phyloP scores from a whole-genome alignment of 2,888 invertebrate species.

The Orthosia gothica region DNA sequence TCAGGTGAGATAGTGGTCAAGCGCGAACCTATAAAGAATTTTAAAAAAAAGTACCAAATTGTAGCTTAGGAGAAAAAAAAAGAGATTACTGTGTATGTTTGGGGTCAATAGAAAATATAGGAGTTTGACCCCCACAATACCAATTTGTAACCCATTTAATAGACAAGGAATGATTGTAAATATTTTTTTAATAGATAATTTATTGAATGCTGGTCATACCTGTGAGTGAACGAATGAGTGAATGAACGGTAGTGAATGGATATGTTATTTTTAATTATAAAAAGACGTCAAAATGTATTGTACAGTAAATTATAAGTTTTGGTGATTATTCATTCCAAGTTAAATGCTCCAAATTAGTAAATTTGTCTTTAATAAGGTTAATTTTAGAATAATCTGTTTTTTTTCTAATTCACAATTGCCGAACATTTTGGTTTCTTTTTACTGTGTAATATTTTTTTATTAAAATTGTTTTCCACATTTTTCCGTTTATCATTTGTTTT shows the following conservation, averaged over 20 bases:
- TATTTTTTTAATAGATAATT: constrained; percentile 63
- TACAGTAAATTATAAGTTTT: constrained; percentile 62
- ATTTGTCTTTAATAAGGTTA: constrained; percentile 29
- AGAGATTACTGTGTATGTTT: not conserved
- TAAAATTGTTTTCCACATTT: not conserved
- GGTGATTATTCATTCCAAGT: constrained; percentile 68
- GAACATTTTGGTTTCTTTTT: not conserved
- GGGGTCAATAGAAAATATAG: not conserved
- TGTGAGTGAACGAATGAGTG: constrained; percentile 26
- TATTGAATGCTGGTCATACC: constrained; percentile 68
- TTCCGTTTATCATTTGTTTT: not conserved
- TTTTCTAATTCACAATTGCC: constrained; percentile 1
- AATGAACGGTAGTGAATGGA: constrained; percentile 58
- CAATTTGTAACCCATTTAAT: constrained; percentile 48
- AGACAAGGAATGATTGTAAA: constrained; percentile 53
- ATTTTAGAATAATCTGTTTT: constrained; percentile 12
- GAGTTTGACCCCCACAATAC: not conserved
- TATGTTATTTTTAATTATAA: constrained; percentile 34
- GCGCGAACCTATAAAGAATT: no score
- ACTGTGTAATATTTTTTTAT: not conserved
- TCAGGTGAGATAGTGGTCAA: no score
- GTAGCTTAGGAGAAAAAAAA: not conserved
- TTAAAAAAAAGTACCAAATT: constrained; percentile 2
- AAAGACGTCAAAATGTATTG: constrained; percentile 56
- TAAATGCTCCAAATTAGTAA: constrained; percentile 50